These are phyloP conservation scores for Chloropsis cyanopogon DNA, from an alignment of 2,113 vertebrate species.

Conservation along the genomic window DNA sequence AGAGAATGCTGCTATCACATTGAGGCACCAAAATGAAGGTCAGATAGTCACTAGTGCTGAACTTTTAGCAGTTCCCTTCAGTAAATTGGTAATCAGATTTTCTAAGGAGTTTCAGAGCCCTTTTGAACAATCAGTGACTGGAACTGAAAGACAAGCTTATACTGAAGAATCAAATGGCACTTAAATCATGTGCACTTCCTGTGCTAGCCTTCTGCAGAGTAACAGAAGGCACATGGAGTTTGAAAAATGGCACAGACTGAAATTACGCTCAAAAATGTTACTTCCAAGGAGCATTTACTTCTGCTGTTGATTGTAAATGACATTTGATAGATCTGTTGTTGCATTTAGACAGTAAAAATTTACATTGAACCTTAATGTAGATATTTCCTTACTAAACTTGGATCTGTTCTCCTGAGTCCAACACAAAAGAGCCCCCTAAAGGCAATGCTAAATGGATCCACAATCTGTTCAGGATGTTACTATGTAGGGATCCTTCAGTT, in stretches of 20 bases:
- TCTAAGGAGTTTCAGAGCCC: not conserved
- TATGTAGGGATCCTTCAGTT: not conserved
- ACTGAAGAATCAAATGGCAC: not conserved
- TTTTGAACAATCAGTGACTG: not conserved
- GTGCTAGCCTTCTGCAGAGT: not conserved
- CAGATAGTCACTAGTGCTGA: not conserved
- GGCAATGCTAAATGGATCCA: not conserved
- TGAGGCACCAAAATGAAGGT: not conserved
- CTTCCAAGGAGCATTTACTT: not conserved
- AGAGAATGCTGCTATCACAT: not conserved
- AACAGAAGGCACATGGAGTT: not conserved
- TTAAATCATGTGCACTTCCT: not conserved
- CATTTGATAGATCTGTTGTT: not conserved
- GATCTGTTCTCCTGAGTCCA: not conserved
- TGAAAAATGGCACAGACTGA: not conserved
- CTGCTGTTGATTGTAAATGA: not conserved
- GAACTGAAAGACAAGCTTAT: not conserved
- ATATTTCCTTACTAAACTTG: not conserved
- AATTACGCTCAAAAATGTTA: not conserved
- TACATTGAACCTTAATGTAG: not conserved
- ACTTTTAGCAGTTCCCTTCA: not conserved
- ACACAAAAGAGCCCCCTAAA: not conserved
- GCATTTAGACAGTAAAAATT: not conserved
- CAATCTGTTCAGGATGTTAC: not conserved
- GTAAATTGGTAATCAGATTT: not conserved